phyloP scores from a whole-genome alignment of 2,797 vertebrate genomes.

The Phataginus tetradactyla region DNA sequence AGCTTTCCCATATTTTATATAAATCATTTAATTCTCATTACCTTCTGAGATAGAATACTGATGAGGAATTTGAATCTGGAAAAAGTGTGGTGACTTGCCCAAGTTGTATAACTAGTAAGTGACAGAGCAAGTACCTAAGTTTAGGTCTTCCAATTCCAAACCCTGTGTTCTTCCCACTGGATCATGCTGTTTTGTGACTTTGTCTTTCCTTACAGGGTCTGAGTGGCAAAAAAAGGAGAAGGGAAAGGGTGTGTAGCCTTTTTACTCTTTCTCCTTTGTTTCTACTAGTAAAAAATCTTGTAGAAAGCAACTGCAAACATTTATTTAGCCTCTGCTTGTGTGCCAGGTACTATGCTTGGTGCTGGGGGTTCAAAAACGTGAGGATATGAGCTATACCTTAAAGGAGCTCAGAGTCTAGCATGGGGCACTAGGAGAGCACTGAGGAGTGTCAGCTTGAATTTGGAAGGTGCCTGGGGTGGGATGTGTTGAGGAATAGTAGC shows the following conservation, averaged over 20 bases:
- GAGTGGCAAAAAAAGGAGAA: constrained; percentile 84
- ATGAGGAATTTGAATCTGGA: constrained; percentile 46
- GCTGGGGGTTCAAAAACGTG: constrained; percentile 69
- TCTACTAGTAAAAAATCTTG: constrained; percentile 80
- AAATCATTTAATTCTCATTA: constrained; percentile 47
- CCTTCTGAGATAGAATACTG: constrained; percentile 15
- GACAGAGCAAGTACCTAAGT: constrained; percentile 40
- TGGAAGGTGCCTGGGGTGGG: constrained; percentile 46
- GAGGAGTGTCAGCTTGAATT: background rate
- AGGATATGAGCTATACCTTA: background rate
- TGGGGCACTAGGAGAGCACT: constrained; percentile 1
- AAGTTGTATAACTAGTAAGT: constrained; percentile 17
- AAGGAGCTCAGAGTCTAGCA: background rate
- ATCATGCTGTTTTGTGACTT: constrained; percentile 82
- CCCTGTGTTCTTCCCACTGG: constrained; percentile 77
- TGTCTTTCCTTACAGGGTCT: constrained; percentile 84
- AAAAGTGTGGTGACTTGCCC: constrained; percentile 65
- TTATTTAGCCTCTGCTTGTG: constrained; percentile 80
- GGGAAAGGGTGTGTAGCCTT: constrained; percentile 84
- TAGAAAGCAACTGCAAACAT: constrained; percentile 80
- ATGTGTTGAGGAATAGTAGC: background rate
- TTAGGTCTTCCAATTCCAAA: constrained; percentile 62
- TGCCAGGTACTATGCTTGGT: constrained; percentile 81
- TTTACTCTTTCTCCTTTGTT: constrained; percentile 82
- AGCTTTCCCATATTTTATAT: constrained; percentile 56